Percentiles rank a stretch among this genome's conserved stretches.
phyloP scores from a whole-genome alignment of 53 echinoderm and acorn worm species.

The Henricia sp. region DNA sequence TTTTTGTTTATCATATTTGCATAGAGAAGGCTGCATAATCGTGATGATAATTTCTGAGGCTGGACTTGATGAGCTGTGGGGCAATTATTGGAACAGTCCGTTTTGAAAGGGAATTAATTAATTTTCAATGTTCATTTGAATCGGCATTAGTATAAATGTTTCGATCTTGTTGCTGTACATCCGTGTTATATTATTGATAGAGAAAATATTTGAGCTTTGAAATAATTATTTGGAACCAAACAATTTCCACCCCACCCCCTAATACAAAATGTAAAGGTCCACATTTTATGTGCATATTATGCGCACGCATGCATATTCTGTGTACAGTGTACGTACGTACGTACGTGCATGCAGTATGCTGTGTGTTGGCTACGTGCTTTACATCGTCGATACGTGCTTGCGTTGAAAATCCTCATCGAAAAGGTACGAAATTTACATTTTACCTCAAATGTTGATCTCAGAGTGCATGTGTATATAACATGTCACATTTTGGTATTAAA shows the following conservation, averaged over 20 bases:
- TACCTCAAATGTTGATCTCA: too few relatives aligned
- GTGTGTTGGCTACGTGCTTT: not conserved
- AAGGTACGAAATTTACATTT: constrained; percentile 2
- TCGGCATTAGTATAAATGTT: not conserved
- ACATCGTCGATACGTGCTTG: not conserved
- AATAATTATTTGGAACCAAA: not conserved
- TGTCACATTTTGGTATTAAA: not conserved
- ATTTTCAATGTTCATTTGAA: too few relatives aligned
- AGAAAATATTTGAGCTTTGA: too few relatives aligned
- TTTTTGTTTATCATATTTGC: too few relatives aligned
- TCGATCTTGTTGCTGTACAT: too few relatives aligned
- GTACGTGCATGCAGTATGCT: not conserved
- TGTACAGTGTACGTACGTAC: not conserved
- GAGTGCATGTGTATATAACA: not conserved
- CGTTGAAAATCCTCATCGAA: not conserved
- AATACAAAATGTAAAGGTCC: constrained; percentile 13
- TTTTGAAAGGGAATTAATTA: too few relatives aligned
- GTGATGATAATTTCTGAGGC: too few relatives aligned
- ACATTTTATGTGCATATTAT: not conserved
- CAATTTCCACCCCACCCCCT: not conserved
- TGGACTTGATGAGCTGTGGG: too few relatives aligned
- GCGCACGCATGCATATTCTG: not conserved
- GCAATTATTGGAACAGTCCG: too few relatives aligned
- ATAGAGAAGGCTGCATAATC: too few relatives aligned
- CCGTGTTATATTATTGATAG: too few relatives aligned